Conservation (phyloP, 2,888 invertebrate species). For the Phengaris arion region DNA sequence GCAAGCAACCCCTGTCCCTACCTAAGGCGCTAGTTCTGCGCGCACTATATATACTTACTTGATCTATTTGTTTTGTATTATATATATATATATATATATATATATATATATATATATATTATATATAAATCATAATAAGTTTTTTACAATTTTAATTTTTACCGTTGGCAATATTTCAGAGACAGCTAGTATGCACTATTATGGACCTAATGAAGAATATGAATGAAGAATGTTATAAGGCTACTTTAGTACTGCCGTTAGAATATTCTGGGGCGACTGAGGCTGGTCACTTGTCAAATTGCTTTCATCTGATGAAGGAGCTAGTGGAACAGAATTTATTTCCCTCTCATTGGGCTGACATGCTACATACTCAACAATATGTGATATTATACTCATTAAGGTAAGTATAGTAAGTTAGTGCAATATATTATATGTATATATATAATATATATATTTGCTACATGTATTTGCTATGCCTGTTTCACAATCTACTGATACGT, state of each 20-base stretch:
- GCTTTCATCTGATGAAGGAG: conserved; percentile 5
- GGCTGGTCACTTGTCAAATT: background rate
- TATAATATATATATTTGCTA: too few relatives aligned
- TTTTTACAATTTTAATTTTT: background rate
- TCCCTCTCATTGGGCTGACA: conserved; percentile 10
- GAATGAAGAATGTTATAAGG: conserved; percentile 5
- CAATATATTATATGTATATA: too few relatives aligned
- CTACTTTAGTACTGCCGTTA: background rate
- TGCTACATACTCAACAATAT: background rate
- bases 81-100: too few relatives aligned
- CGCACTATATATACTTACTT: too few relatives aligned
- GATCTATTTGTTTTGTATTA: too few relatives aligned
- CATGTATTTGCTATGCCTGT: too few relatives aligned
- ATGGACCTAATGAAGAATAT: conserved; percentile 1
- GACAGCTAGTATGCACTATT: background rate
- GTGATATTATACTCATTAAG: conserved; percentile 10
- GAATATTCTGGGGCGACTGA: background rate
- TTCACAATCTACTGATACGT: too few relatives aligned
- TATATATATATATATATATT: too few relatives aligned
- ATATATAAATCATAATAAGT: too few relatives aligned
- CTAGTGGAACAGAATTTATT: background rate
- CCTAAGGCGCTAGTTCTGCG: too few relatives aligned
- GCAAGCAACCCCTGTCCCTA: too few relatives aligned
- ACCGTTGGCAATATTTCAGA: conserved; percentile 7
- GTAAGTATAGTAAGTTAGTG: background rate